Evolutionary conservation across 92 coral and sea anemone genomes (phyloP).

Genomic region (Plumapathes pennacea): DNA sequence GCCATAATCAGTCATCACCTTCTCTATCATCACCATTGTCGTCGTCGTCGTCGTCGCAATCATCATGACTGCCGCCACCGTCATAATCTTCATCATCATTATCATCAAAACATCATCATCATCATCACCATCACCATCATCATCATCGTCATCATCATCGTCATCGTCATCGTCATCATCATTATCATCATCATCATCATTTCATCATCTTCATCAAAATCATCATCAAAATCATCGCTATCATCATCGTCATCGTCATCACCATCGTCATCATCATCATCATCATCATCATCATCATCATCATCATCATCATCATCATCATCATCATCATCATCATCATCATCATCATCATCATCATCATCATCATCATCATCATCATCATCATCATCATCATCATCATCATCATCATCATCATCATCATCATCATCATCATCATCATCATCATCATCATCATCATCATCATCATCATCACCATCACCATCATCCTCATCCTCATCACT

Average conservation of each 20-base stretch:
- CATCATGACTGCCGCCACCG: background rate
- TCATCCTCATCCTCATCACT: too few relatives aligned
- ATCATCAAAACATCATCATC: background rate
- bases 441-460: too few relatives aligned
- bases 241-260: constrained; percentile 7
- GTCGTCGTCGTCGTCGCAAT: background rate
- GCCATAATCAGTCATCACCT: background rate
- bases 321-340: too few relatives aligned
- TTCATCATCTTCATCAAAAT: background rate
- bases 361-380: too few relatives aligned
- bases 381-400: too few relatives aligned
- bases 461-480: too few relatives aligned
- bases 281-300: constrained; percentile 1
- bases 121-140: constrained; percentile 2
- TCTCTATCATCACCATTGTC: constrained; percentile 2
- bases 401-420: too few relatives aligned
- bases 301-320: too few relatives aligned
- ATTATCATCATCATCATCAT: constrained; percentile 1
- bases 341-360: too few relatives aligned
- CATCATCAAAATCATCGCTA: background rate
- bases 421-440: too few relatives aligned
- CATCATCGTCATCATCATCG: constrained; percentile 2
- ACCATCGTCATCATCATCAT: background rate
- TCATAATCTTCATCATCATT: constrained; percentile 1
- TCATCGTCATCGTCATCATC: constrained; percentile 13